Evolutionary conservation across 2,888 invertebrate species (phyloP), one percentile per base, ranked within the genome.

Genomic region (Tortrix viridana): DNA sequence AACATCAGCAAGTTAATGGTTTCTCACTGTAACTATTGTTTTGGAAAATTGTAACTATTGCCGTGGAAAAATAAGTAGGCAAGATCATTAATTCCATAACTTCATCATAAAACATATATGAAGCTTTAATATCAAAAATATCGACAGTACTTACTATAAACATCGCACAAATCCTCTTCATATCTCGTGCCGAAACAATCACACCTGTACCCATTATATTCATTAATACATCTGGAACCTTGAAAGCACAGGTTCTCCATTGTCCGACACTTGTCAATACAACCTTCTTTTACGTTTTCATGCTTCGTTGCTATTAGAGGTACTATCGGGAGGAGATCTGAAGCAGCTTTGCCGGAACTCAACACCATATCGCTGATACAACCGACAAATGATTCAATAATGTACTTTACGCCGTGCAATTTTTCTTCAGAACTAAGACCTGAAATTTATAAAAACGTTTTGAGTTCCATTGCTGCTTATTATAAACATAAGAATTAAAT

Each of bases 141-240:
- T 47, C 23, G 54, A 53, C 54, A 16, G 63, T 74, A 93, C 95
- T 94, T 92, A 98, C 98, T 97, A 82, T 96, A 96, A 74, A 97
- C 96, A 89, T 98, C 97, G 88, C 98, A 98, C 71, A 96, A 95
- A 74, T 97, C 96, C 71, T 98, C 98, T 88, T 98, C 98, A 84
- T 97, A 97, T 74, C 95, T 94, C 1, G 97, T 97, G 20, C 97
- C 97, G 79, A 98, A 98, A 84, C 98, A 98, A 82, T 98, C 98
- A 81, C 98, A 98, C 18, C 96, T 95, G 65, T 97, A 94, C 63
- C 95, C 95, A 74, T 97, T 96, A 85, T 98, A 98, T 80, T 97
- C 97, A 86, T 98, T 98, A 66, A 98, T 96, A 83, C 98, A 98
- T 67, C 94, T 94, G 32, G 97, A 97, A 43, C 97, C 96, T 79